Evolutionary conservation across 2,888 invertebrate genomes (phyloP), one percentile per base, ranked within the genome.

Genomic region (Germaria angustata): DNA sequence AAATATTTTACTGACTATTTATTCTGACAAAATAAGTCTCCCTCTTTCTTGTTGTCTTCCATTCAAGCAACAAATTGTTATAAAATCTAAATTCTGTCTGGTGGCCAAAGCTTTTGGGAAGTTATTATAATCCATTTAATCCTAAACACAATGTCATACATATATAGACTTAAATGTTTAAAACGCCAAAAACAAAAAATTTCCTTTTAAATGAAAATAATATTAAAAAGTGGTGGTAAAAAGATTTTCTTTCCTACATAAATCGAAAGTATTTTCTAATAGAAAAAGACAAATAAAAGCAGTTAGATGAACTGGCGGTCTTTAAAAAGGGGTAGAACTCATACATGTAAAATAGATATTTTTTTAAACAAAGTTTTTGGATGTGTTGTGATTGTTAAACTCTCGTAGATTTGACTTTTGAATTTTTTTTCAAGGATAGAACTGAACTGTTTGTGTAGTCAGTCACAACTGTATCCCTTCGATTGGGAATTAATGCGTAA

Each of bases 81-180:
- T 28, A n/a, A n/a, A n/a, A 44, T 28, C n/a, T n/a, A 2, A 55
- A 44, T 55, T 53, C 7, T 68, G 24, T 55, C n/a, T 55, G 8
- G 15, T 69, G 44, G 44, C 34, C 28, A 55, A 51, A 55, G 22
- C 44, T 34, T 69, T 69, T 69, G 34, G 20, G 22, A 28, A 69
- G 44, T 57, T 69, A 44, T 34, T 17, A 15, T 57, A 57, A 69
- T 57, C 57, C 32, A 44, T 44, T 34, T 69, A 46, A 55, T 32
- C 57, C 44, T 44, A 71, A 71, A 34, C 36, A 36, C 32, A 59
- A 46, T 49, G 36, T 17, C 11, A n/a, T n/a, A n/a, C n/a, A n/a
- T n/a, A n/a, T n/a, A 39, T 17, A 61, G 34, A 72, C 49, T 46
- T 36, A 24, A 59, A 28, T 17, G 7, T 13, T 24, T 13, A 24